Percentiles rank a stretch among this genome's conserved stretches.
Conservation (phyloP, 37 sponge, comb jelly and placozoan genomes). For the Halichondria panicea region DNA sequence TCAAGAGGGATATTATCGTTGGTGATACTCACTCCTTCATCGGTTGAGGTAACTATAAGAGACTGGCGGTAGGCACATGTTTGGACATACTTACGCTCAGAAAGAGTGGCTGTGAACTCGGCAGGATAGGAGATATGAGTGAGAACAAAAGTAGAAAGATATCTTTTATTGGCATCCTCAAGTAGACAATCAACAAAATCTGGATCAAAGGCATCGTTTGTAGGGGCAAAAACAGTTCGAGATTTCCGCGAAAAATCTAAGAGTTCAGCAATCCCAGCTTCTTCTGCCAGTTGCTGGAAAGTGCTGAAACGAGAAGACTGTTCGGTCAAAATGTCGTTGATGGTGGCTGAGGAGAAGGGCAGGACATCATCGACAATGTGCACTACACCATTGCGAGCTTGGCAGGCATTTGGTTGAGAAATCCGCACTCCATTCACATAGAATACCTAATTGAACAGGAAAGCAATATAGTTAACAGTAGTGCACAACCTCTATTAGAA, state of each 20-base stretch:
- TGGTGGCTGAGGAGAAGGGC: slow-evolving; percentile 19
- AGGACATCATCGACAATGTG: slow-evolving; percentile 51
- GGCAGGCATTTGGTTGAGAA: slow-evolving; percentile 26
- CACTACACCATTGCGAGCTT: slow-evolving; percentile 16
- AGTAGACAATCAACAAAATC: slow-evolving; percentile 14
- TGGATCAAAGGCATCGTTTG: slow-evolving; percentile 28
- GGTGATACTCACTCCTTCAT: background rate
- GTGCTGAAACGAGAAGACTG: slow-evolving; percentile 23
- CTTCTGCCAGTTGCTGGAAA: slow-evolving; percentile 7
- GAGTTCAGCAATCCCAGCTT: slow-evolving; percentile 15
- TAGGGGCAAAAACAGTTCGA: slow-evolving; percentile 49
- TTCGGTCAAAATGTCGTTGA: slow-evolving; percentile 16
- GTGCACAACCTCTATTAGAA: no score
- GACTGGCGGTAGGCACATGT: background rate
- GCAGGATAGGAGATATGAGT: slow-evolving; percentile 13
- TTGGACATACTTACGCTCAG: background rate
- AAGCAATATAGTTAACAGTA: no score
- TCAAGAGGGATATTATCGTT: slow-evolving; percentile 1
- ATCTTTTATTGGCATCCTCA: background rate
- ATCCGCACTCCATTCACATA: slow-evolving; percentile 45
- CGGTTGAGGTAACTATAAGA: background rate
- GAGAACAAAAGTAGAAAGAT: background rate
- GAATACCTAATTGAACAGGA: slow-evolving; percentile 15
- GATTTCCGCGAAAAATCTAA: slow-evolving; percentile 16
- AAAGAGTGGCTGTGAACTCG: slow-evolving; percentile 20